Evolutionary conservation across 2,797 vertebrate genomes (phyloP).

Genomic region (Fistularia tabacaria): DNA sequence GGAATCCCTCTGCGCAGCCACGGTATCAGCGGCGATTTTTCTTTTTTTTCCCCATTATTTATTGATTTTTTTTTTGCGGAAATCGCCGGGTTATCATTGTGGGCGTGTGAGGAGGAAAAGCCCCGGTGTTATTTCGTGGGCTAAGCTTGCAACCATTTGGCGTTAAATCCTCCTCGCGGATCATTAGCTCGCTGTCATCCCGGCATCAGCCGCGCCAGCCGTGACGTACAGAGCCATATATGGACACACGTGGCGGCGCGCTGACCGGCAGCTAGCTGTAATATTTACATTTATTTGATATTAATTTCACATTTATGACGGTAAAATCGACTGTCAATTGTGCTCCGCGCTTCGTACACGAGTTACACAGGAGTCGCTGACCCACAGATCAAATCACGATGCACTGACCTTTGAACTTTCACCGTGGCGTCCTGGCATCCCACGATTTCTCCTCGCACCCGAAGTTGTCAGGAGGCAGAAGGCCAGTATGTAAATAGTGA

Average conservation of each 20-base stretch:
- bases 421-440: constrained; percentile 15
- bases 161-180: constrained; percentile 65
- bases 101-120: background rate
- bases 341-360: background rate
- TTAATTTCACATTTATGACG: too few species aligned
- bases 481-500: constrained; percentile 13
- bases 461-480: constrained; percentile 13
- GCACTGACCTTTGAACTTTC: background rate
- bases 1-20: constrained; percentile 62
- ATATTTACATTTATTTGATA: background rate
- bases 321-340: too few species aligned
- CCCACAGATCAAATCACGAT: constrained; percentile 1
- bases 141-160: constrained; percentile 64
- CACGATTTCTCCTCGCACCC: constrained; percentile 23
- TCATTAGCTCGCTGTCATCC: constrained; percentile 66
- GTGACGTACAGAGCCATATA: constrained; percentile 73
- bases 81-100: background rate
- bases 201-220: constrained; percentile 69
- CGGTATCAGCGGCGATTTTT: background rate
- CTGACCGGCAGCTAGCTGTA: constrained; percentile 2
- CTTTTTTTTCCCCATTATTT: too few species aligned
- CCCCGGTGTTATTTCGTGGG: constrained; percentile 14
- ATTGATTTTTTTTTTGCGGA: background rate
- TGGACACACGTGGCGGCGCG: constrained; percentile 54
- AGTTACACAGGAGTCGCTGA: background rate